A percentile compares a stretch with the other conserved stretches of the same genome.
phyloP scores from a whole-genome alignment of 64 coral and sea anemone species.

The Porites lutea region DNA sequence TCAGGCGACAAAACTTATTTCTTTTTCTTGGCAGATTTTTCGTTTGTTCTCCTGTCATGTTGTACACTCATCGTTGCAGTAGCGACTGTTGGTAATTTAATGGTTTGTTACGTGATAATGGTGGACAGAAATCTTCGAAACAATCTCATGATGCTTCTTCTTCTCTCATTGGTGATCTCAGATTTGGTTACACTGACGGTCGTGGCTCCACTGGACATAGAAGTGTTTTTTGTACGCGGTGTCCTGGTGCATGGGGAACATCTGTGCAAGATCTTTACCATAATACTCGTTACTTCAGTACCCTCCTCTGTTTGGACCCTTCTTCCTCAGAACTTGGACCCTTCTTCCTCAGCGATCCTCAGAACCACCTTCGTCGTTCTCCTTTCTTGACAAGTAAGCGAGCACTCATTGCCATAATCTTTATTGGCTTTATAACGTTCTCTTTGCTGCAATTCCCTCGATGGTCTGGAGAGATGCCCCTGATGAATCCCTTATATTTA shows the following conservation, averaged over 20 bases:
- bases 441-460: slow-evolving; percentile 24
- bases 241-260: slow-evolving; percentile 16
- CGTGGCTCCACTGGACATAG: too few species aligned
- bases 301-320: slow-evolving; percentile 57
- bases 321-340: slow-evolving; percentile 38
- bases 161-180: too few species aligned
- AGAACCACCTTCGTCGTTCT: slow-evolving; percentile 24
- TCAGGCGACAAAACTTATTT: neutral
- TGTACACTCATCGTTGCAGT: too few species aligned
- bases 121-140: too few species aligned
- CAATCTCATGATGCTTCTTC: neutral
- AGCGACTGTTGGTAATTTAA: too few species aligned
- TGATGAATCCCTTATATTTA: neutral
- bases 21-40: neutral
- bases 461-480: neutral
- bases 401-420: slow-evolving; percentile 5
- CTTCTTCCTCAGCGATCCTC: slow-evolving; percentile 59
- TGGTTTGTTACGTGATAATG: too few species aligned
- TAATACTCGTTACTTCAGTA: neutral
- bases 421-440: slow-evolving; percentile 58
- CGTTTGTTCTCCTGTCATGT: too few species aligned
- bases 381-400: slow-evolving; percentile 48
- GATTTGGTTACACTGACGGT: too few species aligned
- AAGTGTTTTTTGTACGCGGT: slow-evolving; percentile 8
- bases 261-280: slow-evolving; percentile 16